phyloP scores from a whole-genome alignment of 2,797 vertebrate genomes.

The Loriculus beryllinus region DNA sequence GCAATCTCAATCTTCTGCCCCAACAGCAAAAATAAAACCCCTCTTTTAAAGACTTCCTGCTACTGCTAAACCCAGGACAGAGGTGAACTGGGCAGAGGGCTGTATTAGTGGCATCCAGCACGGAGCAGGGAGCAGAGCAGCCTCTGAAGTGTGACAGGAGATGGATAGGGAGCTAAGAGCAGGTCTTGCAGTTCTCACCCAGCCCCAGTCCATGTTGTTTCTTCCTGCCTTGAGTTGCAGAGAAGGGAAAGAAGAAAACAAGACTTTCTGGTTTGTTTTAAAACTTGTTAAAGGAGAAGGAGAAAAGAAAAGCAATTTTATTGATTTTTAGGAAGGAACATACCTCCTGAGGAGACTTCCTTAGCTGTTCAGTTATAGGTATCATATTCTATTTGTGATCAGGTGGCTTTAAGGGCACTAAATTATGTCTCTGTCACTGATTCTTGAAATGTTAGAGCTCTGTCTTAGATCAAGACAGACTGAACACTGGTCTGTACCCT shows the following conservation, averaged over 20 bases:
- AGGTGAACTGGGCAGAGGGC: not conserved
- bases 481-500: not conserved
- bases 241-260: not conserved
- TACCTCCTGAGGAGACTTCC: not conserved
- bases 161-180: not conserved
- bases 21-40: not conserved
- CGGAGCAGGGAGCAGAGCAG: fast-evolving
- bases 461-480: not conserved
- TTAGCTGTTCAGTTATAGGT: not conserved
- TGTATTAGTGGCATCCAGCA: not conserved
- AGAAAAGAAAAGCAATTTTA: not conserved
- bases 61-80: too few relatives aligned
- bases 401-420: not conserved
- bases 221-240: not conserved
- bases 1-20: not conserved
- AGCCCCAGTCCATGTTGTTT: not conserved
- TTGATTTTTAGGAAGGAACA: not conserved
- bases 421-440: not conserved
- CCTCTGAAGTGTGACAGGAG: not conserved
- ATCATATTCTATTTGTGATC: not conserved
- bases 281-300: not conserved
- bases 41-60: not conserved
- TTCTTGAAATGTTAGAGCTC: not conserved
- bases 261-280: not conserved
- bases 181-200: not conserved